A percentile compares a stretch with the other conserved stretches of the same genome.
phyloP scores from a whole-genome alignment of 1,140 invertebrate genomes.

The Sminthurinus signatus region DNA sequence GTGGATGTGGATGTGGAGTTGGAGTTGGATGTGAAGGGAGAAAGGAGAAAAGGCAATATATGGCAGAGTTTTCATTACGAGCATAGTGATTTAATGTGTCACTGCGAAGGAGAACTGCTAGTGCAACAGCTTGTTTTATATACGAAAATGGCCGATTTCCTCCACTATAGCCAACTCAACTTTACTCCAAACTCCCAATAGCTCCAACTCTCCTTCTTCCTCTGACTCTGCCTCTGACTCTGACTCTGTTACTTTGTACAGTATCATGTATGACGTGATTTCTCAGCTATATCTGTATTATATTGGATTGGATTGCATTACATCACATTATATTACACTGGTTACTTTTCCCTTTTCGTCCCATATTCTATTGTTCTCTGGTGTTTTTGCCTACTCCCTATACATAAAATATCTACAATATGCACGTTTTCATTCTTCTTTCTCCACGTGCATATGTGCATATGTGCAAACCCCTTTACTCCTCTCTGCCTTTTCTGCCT shows the following conservation, averaged over 20 bases:
- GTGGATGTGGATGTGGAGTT: not conserved
- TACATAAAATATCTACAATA: too few species aligned
- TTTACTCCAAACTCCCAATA: not conserved
- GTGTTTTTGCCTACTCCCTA: too few species aligned
- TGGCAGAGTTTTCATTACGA: constrained; percentile 41
- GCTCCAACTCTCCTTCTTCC: too few species aligned
- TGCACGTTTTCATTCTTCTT: too few species aligned
- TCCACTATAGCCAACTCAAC: constrained; percentile 10
- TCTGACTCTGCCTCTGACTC: not conserved
- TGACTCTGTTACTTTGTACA: not conserved
- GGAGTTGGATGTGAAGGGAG: constrained; percentile 13
- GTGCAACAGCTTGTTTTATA: constrained; percentile 41
- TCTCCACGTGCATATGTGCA: too few species aligned
- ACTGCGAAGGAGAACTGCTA: constrained; percentile 31
- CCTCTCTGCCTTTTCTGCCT: too few species aligned
- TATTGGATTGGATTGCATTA: too few species aligned
- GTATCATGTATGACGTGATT: constrained; percentile 28
- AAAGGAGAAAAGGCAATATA: constrained; percentile 20
- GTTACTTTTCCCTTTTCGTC: too few species aligned
- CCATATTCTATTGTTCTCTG: not conserved
- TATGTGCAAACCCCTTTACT: too few species aligned
- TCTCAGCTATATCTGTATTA: too few species aligned
- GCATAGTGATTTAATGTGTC: constrained; percentile 42
- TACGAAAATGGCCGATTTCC: constrained; percentile 41
- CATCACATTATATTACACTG: too few species aligned